Evolutionary conservation across 2,888 invertebrate species (phyloP).

Genomic region (Philhelius pedissequus): DNA sequence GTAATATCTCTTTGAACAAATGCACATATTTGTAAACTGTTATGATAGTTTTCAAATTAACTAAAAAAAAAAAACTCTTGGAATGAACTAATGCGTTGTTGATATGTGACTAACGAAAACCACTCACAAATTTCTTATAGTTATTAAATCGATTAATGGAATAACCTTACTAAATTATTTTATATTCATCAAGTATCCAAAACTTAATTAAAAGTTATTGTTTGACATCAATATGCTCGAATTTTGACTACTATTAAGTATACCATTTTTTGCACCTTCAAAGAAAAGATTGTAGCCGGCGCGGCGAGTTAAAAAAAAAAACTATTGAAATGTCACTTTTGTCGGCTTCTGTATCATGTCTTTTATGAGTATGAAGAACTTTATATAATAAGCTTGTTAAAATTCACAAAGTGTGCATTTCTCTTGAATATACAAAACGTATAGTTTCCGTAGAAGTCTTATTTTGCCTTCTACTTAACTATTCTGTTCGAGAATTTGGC

Average conservation of each 20-base stretch:
- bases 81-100: too few species aligned
- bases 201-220: neutral
- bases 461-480: constrained; percentile 38
- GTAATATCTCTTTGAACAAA: neutral
- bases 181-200: neutral
- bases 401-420: constrained; percentile 64
- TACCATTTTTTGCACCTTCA: neutral
- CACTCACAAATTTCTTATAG: too few species aligned
- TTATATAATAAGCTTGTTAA: constrained; percentile 56
- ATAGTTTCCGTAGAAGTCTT: constrained; percentile 45
- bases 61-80: too few species aligned
- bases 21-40: constrained; percentile 6
- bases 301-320: neutral
- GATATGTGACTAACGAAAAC: too few species aligned
- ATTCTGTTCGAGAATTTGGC: constrained; percentile 62
- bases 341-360: constrained; percentile 21
- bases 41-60: neutral
- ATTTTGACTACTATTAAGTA: neutral
- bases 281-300: neutral
- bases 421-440: constrained; percentile 26
- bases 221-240: neutral
- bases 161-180: too few species aligned
- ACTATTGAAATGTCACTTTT: neutral
- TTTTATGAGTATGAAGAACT: neutral
- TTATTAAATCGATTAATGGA: too few species aligned